A percentile compares a stretch with the other conserved stretches of the same genome.
These are phyloP conservation scores for Aurelia coerulea DNA, from an alignment of 30 jellyfish, hydroid and myxozoan species.

Conservation along the genomic window DNA sequence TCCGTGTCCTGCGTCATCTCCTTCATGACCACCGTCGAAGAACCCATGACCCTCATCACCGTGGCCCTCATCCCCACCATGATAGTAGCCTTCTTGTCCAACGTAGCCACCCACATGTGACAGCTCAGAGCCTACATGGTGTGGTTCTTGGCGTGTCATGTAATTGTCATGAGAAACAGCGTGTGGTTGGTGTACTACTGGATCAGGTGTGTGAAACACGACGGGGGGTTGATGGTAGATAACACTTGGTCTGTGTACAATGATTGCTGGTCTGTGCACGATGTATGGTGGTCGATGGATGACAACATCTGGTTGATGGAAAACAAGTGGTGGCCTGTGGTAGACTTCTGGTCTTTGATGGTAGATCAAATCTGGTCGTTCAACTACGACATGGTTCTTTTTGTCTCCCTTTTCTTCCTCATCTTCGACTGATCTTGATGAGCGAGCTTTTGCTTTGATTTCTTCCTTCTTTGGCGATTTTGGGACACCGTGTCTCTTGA, in stretches of 20 bases:
- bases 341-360: constrained; percentile 85
- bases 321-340: constrained; percentile 86
- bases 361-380: constrained; percentile 80
- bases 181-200: constrained; percentile 77
- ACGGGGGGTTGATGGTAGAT: constrained; percentile 88
- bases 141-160: constrained; percentile 79
- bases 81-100: constrained; percentile 74
- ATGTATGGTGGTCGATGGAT: constrained; percentile 83
- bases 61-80: constrained; percentile 35
- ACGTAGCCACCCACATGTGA: constrained; percentile 79
- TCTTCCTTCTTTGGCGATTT: constrained; percentile 47
- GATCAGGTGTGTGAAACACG: constrained; percentile 87
- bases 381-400: constrained; percentile 80
- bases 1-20: constrained; percentile 43
- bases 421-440: constrained; percentile 31
- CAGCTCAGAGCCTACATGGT: constrained; percentile 65
- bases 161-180: constrained; percentile 90
- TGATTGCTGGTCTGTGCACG: constrained; percentile 80
- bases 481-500: constrained; percentile 68
- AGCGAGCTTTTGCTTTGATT: constrained; percentile 28
- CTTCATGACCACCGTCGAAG: constrained; percentile 49
- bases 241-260: constrained; percentile 85
- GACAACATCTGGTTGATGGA: constrained; percentile 86
- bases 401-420: constrained; percentile 49
- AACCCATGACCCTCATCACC: constrained; percentile 38